phyloP scores from a whole-genome alignment of 2,797 vertebrate genomes.

The Silurus lanzhouensis region DNA sequence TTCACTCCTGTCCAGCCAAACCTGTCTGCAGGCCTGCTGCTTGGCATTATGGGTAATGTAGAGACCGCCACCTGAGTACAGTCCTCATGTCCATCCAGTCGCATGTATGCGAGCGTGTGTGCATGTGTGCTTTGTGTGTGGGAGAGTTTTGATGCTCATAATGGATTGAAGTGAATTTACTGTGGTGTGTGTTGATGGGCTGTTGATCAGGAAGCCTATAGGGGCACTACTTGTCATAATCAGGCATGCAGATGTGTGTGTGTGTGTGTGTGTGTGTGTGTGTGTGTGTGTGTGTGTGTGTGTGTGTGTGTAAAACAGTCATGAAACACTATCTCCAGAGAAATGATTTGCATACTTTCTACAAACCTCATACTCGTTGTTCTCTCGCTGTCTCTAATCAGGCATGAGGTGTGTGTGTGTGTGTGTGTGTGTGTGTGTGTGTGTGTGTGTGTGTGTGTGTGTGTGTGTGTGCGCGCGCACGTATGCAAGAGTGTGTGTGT shows the following conservation, averaged over 20 bases:
- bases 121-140: slow-evolving; percentile 42
- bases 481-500: neutral
- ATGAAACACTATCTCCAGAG: slow-evolving; percentile 37
- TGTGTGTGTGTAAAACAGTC: slow-evolving; percentile 4
- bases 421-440: neutral
- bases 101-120: slow-evolving; percentile 37
- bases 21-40: slow-evolving; percentile 61
- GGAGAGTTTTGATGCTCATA: slow-evolving; percentile 46
- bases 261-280: slow-evolving; percentile 26
- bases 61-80: slow-evolving; percentile 48
- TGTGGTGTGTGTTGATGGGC: slow-evolving; percentile 45
- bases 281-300: slow-evolving; percentile 6
- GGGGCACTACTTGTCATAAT: slow-evolving; percentile 48
- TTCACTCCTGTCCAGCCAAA: slow-evolving; percentile 71
- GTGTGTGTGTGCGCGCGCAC: too few relatives aligned
- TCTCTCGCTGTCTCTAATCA: slow-evolving; percentile 28
- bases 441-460: too few relatives aligned
- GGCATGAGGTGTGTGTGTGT: slow-evolving; percentile 31
- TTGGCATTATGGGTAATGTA: slow-evolving; percentile 53
- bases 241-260: slow-evolving; percentile 26
- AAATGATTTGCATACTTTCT: slow-evolving; percentile 53
- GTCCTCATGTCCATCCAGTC: slow-evolving; percentile 41
- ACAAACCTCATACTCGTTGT: slow-evolving; percentile 9
- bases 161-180: slow-evolving; percentile 48
- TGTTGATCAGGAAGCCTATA: slow-evolving; percentile 44